Evolutionary conservation across 1,140 invertebrate species (phyloP).

Genomic region (Brachionus manjavacas): DNA sequence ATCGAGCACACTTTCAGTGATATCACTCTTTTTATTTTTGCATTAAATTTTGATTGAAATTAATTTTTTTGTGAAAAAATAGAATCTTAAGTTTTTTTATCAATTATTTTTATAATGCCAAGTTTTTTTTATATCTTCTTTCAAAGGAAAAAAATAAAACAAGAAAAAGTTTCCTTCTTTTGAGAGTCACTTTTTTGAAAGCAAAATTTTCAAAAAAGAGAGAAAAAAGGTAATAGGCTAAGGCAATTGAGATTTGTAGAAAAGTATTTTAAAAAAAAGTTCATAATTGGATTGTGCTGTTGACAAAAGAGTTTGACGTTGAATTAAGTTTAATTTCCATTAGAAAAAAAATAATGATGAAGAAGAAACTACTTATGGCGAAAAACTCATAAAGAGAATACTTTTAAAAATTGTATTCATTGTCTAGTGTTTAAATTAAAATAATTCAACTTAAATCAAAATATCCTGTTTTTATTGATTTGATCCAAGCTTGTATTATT

Average conservation of each 20-base stretch:
- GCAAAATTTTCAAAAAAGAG: too few relatives aligned
- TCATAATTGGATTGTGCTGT: neutral
- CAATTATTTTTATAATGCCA: too few relatives aligned
- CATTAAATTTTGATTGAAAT: too few relatives aligned
- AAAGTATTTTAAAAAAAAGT: neutral
- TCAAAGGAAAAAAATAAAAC: too few relatives aligned
- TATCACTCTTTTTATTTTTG: too few relatives aligned
- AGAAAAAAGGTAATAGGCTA: neutral
- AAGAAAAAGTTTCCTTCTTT: too few relatives aligned
- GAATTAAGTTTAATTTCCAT: neutral
- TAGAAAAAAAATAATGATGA: neutral
- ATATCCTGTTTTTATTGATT: slow-evolving; percentile 37
- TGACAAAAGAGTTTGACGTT: neutral
- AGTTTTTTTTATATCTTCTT: too few relatives aligned
- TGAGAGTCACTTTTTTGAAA: too few relatives aligned
- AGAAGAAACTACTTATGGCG: neutral
- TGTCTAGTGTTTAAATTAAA: neutral
- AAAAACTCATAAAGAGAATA: neutral
- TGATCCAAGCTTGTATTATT: neutral
- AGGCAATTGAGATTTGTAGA: neutral
- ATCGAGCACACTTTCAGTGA: too few relatives aligned
- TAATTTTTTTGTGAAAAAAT: too few relatives aligned
- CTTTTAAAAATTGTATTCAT: neutral
- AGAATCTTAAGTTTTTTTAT: too few relatives aligned
- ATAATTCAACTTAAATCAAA: neutral